Conservation (phyloP, 2,888 invertebrate species). For the Clunio marinus region DNA sequence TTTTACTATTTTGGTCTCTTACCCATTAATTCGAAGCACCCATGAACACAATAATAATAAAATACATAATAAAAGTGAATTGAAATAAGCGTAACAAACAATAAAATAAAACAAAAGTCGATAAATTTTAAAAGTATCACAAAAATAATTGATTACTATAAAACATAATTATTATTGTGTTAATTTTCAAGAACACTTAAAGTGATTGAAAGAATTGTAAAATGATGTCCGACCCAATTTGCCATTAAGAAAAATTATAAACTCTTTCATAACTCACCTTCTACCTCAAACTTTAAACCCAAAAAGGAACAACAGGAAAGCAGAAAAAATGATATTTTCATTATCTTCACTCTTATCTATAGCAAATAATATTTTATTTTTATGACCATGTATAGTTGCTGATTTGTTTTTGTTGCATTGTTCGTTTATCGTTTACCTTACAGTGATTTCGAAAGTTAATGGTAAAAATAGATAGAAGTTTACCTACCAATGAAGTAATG, state of each 20-base stretch:
- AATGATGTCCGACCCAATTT: too few species aligned
- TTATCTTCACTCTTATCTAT: conserved; percentile 29
- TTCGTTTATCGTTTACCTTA: conserved; percentile 8
- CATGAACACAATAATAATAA: conserved; percentile 6
- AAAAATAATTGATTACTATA: conserved; percentile 7
- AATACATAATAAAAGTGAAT: neutral
- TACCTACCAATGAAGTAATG: conserved; percentile 36
- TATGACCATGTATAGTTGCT: too few species aligned
- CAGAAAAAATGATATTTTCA: too few species aligned
- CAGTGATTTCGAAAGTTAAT: neutral
- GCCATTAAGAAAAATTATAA: too few species aligned
- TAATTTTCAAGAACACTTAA: conserved; percentile 6
- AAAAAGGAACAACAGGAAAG: too few species aligned
- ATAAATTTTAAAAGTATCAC: conserved; percentile 19
- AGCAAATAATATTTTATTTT: conserved; percentile 38
- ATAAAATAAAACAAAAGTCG: conserved; percentile 11
- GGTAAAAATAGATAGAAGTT: too few species aligned
- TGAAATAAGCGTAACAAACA: neutral
- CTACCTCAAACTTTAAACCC: too few species aligned
- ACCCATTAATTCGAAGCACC: neutral
- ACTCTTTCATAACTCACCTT: too few species aligned
- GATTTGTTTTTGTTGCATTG: too few species aligned
- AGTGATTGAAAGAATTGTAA: too few species aligned
- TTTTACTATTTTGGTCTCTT: neutral
- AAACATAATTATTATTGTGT: conserved; percentile 19